phyloP scores from a whole-genome alignment of 2,113 vertebrate species.

The Thymallus thymallus region DNA sequence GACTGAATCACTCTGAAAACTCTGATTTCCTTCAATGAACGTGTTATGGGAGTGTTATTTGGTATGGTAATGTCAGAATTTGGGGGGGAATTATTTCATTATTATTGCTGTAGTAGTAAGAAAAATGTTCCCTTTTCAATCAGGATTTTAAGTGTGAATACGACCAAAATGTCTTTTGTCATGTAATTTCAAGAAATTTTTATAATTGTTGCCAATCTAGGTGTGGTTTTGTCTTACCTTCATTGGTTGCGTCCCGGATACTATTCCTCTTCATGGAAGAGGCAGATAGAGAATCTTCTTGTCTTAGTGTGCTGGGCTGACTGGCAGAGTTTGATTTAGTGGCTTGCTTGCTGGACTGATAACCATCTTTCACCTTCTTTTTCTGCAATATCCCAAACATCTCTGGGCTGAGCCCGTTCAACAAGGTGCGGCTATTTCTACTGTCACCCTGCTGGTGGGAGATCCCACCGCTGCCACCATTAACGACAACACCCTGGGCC shows the following conservation, averaged over 20 bases:
- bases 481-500: slow-evolving; percentile 30
- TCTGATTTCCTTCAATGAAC: not conserved
- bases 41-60: not conserved
- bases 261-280: not conserved
- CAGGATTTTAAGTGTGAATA: too few species aligned
- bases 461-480: slow-evolving; percentile 46
- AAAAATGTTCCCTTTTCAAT: not conserved
- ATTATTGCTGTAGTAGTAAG: not conserved
- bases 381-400: slow-evolving; percentile 66
- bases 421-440: slow-evolving; percentile 48
- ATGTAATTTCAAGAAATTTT: not conserved
- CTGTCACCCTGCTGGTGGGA: slow-evolving; percentile 50
- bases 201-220: not conserved
- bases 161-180: too few species aligned
- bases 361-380: slow-evolving; percentile 49
- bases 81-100: not conserved
- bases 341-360: slow-evolving; percentile 30
- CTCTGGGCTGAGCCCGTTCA: slow-evolving; percentile 67
- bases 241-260: slow-evolving; percentile 37
- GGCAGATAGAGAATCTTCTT: not conserved
- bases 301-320: not conserved
- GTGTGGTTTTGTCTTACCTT: slow-evolving; percentile 44
- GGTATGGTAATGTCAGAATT: not conserved
- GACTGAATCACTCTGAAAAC: not conserved
- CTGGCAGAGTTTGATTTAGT: slow-evolving; percentile 17